Base-by-base conservation (phyloP, 2,888 invertebrate species). In the Slavum lentiscoides region DNA sequence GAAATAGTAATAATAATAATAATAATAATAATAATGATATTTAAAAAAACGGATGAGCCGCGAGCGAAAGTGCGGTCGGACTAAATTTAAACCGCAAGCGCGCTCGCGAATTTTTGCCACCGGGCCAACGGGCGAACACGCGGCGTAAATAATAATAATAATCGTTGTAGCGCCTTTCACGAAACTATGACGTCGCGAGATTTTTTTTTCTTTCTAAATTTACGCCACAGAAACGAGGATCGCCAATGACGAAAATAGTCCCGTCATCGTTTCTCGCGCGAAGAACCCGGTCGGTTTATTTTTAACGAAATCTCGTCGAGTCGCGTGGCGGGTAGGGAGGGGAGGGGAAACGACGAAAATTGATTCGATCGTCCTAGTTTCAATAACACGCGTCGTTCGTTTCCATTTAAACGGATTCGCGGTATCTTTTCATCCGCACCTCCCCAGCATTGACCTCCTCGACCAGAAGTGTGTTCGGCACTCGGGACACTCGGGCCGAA, bases 211-310 rank as follows among this genome's bases (percentile, higher is more conserved):
- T 69, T 43, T 80, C 80, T 80, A 80, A 80, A 72, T 80, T 70
- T 80, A 72, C 77, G 66, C 59, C 23, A 59, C 75, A 6, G 59
- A 59, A 49, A 76, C 21, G 30, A 77, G 53, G 70, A 80, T n/a
- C 8, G 70, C 59, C 75, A 19, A 64, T 80, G 80, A 80, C 80
- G 80, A 80, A 72, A 80, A 80, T 72, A 72, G 72, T 43, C 37
- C 21, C 80, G 80, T 80, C 80, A 80, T 80, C 70, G 62, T 70
- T 80, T 80, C 64, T 64, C 68, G 39, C n/a, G 21, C 53, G 0
- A 17, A 30, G 30, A 30, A 68, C 67, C 67, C 8, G 59, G 43
- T 68, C 1, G 49, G 13, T 49, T 76, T 76, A 76, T 76, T 76
- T 76, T 68, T 67, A 68, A 66, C 21, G 19, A 37, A 11, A 55